phyloP scores from a whole-genome alignment of 1,140 invertebrate species.

The Oppia nitens region DNA sequence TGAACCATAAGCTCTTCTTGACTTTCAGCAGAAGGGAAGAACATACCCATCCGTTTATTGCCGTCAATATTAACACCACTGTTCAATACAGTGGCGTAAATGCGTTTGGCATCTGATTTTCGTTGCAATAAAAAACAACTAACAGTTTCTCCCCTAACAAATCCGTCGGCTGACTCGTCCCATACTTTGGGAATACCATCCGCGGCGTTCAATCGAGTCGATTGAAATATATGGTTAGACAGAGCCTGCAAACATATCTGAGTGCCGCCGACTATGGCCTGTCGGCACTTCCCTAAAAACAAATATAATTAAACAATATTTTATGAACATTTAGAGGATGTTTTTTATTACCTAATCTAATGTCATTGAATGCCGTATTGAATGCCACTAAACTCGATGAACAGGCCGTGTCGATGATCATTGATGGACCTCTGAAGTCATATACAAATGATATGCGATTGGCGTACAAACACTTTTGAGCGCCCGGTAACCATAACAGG shows the following conservation, averaged over 20 bases:
- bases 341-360: no score
- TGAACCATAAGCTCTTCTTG: slow-evolving; percentile 27
- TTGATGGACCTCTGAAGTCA: slow-evolving; percentile 76
- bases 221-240: slow-evolving; percentile 70
- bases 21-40: slow-evolving; percentile 23
- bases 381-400: no score
- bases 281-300: no score
- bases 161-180: no score
- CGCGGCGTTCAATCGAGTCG: slow-evolving; percentile 34
- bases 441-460: slow-evolving; percentile 92
- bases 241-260: slow-evolving; percentile 68
- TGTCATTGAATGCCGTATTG: no score
- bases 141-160: no score
- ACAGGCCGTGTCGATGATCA: slow-evolving; percentile 80
- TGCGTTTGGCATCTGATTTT: slow-evolving; percentile 36
- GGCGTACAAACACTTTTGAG: slow-evolving; percentile 77
- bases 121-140: slow-evolving; percentile 36
- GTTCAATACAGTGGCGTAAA: no score
- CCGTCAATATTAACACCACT: no score
- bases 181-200: slow-evolving; percentile 74
- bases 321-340: no score
- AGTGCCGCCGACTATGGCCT: no score
- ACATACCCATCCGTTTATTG: slow-evolving; percentile 32
- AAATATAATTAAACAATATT: no score
- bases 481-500: no score